These are phyloP conservation scores for Rhizomys pruinosus DNA, from an alignment of 2,113 vertebrate genomes.

Conservation along the genomic window DNA sequence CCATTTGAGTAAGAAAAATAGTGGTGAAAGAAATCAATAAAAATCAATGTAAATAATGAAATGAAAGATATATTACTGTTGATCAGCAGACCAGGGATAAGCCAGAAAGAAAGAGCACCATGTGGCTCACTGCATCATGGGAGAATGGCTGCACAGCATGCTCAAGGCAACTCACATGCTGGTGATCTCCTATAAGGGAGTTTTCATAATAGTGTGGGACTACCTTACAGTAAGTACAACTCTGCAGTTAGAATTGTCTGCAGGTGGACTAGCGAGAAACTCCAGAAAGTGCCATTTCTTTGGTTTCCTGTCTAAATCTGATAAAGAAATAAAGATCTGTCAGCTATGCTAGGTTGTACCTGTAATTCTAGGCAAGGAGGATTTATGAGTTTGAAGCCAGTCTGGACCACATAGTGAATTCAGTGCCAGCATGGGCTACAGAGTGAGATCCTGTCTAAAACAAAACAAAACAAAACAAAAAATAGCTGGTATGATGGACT, in stretches of 20 bases:
- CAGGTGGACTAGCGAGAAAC: background rate
- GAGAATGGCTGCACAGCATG: background rate
- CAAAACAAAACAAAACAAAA: background rate
- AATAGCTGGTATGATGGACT: background rate
- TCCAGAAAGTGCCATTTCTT: background rate
- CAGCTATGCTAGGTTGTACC: background rate
- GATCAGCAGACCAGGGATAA: background rate
- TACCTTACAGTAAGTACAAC: background rate
- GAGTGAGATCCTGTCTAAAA: background rate
- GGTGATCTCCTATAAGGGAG: background rate
- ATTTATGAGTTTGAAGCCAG: background rate
- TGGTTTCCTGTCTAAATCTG: background rate
- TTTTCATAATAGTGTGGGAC: background rate
- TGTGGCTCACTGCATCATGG: accelerated
- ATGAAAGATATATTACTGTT: background rate
- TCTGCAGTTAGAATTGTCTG: background rate
- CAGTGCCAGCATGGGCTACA: background rate
- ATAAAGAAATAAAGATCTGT: background rate
- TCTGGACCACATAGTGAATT: background rate
- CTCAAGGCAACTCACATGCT: background rate
- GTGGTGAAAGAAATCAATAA: background rate
- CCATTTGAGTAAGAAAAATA: too few relatives aligned
- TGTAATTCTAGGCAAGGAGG: background rate
- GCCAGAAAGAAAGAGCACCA: background rate
- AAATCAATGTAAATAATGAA: background rate